Evolutionary conservation across 2,113 vertebrate species (phyloP).

Genomic region (Amazona guildingii): DNA sequence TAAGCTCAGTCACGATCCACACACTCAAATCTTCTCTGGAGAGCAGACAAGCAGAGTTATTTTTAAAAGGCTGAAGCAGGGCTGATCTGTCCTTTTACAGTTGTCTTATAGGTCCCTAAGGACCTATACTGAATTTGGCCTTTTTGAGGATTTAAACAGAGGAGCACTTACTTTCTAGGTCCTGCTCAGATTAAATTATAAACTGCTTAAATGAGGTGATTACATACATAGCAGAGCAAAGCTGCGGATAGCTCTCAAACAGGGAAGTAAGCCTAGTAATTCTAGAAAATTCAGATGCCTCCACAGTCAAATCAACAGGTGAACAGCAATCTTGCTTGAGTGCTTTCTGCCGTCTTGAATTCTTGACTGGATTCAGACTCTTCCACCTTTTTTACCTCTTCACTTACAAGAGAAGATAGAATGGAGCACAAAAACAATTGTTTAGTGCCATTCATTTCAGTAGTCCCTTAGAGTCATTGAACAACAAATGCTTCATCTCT

Average conservation of each 20-base stretch:
- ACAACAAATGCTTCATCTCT: not conserved
- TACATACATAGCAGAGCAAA: not conserved
- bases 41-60: not conserved
- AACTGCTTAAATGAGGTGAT: not conserved
- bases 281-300: not conserved
- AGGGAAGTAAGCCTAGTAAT: not conserved
- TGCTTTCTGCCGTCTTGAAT: not conserved
- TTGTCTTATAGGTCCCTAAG: not conserved
- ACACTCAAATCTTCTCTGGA: not conserved
- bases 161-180: slow-evolving; percentile 12
- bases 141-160: slow-evolving; percentile 19
- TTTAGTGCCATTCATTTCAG: not conserved
- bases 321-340: not conserved
- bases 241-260: not conserved
- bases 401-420: not conserved
- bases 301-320: not conserved
- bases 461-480: not conserved
- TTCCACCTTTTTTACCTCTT: not conserved
- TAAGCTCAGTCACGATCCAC: not conserved
- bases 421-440: not conserved
- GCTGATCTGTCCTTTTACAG: not conserved
- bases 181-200: slow-evolving; percentile 24
- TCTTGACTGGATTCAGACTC: not conserved
- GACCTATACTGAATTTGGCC: not conserved
- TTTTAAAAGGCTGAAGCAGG: not conserved